Percentiles rank a stretch among this genome's conserved stretches.
These are phyloP conservation scores for Dromaius novaehollandiae DNA, from an alignment of 2,113 vertebrate genomes.

Conservation along the genomic window DNA sequence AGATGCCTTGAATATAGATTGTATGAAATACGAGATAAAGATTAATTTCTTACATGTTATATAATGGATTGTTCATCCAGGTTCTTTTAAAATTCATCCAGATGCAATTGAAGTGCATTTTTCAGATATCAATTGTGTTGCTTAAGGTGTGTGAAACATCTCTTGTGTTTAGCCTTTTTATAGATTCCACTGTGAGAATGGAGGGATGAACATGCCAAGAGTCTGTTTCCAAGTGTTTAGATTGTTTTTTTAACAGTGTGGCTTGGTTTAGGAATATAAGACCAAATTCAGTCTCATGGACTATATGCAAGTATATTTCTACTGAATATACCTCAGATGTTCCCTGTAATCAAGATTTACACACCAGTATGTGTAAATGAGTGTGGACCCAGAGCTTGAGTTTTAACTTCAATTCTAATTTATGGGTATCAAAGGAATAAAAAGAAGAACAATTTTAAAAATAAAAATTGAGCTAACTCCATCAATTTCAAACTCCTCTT, in stretches of 20 bases:
- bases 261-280: not conserved
- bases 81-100: not conserved
- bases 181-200: fast-evolving
- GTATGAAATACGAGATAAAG: not conserved
- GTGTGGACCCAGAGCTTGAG: not conserved
- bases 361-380: not conserved
- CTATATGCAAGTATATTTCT: not conserved
- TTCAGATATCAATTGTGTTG: not conserved
- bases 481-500: not conserved
- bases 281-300: not conserved
- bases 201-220: not conserved
- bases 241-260: not conserved
- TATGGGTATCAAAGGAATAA: not conserved
- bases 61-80: not conserved
- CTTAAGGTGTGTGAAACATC: not conserved
- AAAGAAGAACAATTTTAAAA: not conserved
- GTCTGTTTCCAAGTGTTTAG: not conserved
- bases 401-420: not conserved
- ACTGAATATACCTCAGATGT: not conserved
- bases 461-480: not conserved
- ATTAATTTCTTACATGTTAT: not conserved
- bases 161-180: not conserved
- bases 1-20: not conserved
- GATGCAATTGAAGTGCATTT: not conserved
- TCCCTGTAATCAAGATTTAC: not conserved